Base-by-base conservation (phyloP, 2,888 invertebrate genomes). In the Oegoconia quadripuncta region DNA sequence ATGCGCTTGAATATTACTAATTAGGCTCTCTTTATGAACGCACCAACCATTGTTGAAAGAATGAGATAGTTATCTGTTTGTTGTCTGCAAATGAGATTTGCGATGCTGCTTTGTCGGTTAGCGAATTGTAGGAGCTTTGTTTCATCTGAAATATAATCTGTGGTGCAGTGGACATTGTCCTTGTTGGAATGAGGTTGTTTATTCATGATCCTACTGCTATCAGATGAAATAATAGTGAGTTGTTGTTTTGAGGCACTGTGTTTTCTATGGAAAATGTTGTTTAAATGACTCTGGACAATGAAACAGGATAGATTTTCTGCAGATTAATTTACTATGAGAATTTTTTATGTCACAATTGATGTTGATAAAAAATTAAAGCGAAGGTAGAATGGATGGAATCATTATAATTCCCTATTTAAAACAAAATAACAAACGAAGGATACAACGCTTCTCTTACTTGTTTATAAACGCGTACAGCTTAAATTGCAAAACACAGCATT, bases 1-100 rank as follows among this genome's bases (percentile, higher is more conserved):
- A 84, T 83, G 83, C 82, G 76, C 75, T 68, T 76, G 81, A 82
- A 84, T 86, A 87, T 86, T 84, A 84, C 86, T 87, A 87, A 87
- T 86, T 87, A 87, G 86, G 79, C 74, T 65, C 79, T 74, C 75
- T 81, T 84, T 84, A 87, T 87, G 83, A 83, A 74, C 69, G 64
- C 68, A 69, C 71, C 22, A 72, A 68, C 82, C 82, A 84, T 84
- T 84, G 83, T 87, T 80, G 83, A 80, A 84, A 84, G 82, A 83
- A 78, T 77, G 74, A 83, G 84, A 86, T 84, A 78, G 79, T 77
- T 81, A 84, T 86, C 84, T 77, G 75, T 67, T 72, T 72, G 74
- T 79, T 75, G 81, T 80, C 80, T 74, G 80, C 81, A 77, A 81
- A 77, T 82, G 78, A 82, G 86, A 83, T 84, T 83, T 82, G 83